Evolutionary conservation across 2,888 invertebrate species (phyloP), one percentile per base, ranked within the genome.

Genomic region (Altica lythri): DNA sequence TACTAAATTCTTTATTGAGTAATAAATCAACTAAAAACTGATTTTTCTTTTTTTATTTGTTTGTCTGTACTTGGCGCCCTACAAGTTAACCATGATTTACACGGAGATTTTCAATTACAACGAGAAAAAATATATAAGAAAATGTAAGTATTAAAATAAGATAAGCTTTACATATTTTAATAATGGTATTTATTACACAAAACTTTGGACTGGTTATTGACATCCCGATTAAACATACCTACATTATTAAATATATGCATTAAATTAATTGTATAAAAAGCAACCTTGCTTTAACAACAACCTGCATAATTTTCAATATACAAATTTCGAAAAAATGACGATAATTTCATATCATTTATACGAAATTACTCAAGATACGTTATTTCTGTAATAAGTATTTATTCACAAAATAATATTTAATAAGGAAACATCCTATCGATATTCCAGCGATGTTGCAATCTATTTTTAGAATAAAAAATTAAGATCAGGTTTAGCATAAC

Each of bases 321-420:
- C 14, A 6, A 10, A 25, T 13, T 40, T 40, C 22, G 13, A 22
- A 40, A 34, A 22, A 40, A 10, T 14, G 5, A 17, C 37, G 40
- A 40, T 40, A 40, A 40, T 40, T 40, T 25, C 25, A 40, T 40
- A 40, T 40, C 25, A 40, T 40, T 40, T 22, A 14, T 6, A 14
- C 25, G 2, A 25, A 40, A 40, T 40, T 40, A 6, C 40, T 14
- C 10, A 40, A 40, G 40, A 40, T 40, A 13, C 22, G 22, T 25
- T 40, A 22, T 25, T 32, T 37, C 30, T 30, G 12, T 50, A 50
- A 50, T 50, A 34, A 50, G 42, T 42, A 42, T 42, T 32, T 17
- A 49, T 49, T 49, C 32, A 42, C 25, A 38, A 48, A 48, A 37
- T 48, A 48, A 38, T 48, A 13, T 27, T 17, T 38, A 17, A 38